phyloP scores from a whole-genome alignment of 1,140 invertebrate species.

The Drosophila orosa region DNA sequence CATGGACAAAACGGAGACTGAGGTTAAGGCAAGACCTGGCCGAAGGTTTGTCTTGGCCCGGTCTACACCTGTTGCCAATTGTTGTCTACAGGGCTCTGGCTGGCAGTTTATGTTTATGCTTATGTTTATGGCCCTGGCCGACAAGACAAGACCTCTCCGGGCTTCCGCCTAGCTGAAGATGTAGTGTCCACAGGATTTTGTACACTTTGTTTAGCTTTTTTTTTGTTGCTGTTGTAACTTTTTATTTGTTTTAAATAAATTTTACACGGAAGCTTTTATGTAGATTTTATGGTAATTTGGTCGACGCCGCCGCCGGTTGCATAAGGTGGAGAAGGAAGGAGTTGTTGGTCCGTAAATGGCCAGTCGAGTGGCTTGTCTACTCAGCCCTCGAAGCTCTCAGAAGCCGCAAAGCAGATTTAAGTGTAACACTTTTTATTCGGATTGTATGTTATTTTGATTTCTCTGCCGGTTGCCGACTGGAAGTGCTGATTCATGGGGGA shows the following conservation, averaged over 20 bases:
- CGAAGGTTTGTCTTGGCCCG: constrained; percentile 57
- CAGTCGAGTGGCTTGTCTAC: constrained; percentile 39
- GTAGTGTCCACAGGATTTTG: constrained; percentile 65
- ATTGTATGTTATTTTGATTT: constrained; percentile 38
- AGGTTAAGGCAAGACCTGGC: constrained; percentile 34
- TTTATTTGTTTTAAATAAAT: constrained; percentile 82
- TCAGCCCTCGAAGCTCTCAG: constrained; percentile 19
- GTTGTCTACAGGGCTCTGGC: constrained; percentile 39
- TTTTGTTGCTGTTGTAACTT: constrained; percentile 30
- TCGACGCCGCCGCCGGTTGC: constrained; percentile 27
- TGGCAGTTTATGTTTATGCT: constrained; percentile 72
- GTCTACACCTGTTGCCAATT: constrained; percentile 81
- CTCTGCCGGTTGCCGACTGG: not conserved
- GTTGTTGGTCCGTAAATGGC: constrained; percentile 30
- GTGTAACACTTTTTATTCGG: constrained; percentile 52
- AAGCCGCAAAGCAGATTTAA: constrained; percentile 49
- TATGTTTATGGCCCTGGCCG: constrained; percentile 66
- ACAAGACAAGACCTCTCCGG: constrained; percentile 48
- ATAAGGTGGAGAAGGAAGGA: constrained; percentile 30
- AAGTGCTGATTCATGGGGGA: constrained; percentile 60
- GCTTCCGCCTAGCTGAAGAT: constrained; percentile 60
- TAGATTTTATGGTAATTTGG: constrained; percentile 81
- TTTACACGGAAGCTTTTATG: constrained; percentile 80
- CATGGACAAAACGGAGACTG: constrained; percentile 10
- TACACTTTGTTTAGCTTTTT: constrained; percentile 38